phyloP scores from a whole-genome alignment of 2,113 vertebrate species.

The Hippolais icterina region DNA sequence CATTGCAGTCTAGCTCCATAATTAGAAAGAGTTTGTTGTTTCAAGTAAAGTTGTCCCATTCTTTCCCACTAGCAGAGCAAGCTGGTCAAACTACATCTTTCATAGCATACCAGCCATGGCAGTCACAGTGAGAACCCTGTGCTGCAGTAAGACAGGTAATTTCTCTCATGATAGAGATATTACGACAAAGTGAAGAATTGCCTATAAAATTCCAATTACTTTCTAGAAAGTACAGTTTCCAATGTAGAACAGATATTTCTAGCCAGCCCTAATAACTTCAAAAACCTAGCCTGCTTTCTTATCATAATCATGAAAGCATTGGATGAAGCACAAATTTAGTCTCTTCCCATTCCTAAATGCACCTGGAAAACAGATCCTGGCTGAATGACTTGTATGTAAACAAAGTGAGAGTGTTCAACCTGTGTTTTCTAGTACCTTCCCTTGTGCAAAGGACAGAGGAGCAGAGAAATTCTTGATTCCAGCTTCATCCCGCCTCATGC shows the following conservation, averaged over 20 bases:
- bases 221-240: not conserved
- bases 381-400: not conserved
- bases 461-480: not conserved
- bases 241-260: not conserved
- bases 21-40: not conserved
- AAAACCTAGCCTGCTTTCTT: not conserved
- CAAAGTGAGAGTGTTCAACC: rapidly evolving
- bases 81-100: not conserved
- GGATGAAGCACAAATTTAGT: not conserved
- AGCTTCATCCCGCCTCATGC: not conserved
- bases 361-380: not conserved
- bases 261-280: not conserved
- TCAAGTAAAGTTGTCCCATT: not conserved
- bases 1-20: not conserved
- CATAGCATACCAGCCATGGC: not conserved
- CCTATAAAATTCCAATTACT: not conserved
- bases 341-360: not conserved
- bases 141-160: not conserved
- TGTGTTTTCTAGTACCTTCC: not conserved
- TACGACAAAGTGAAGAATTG: not conserved
- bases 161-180: not conserved
- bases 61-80: not conserved
- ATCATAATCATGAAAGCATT: not conserved
- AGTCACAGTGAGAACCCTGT: not conserved
- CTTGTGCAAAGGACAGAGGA: not conserved